These are phyloP conservation scores for Myodes glareolus DNA, from an alignment of 2,113 vertebrate species.

Conservation along the genomic window DNA sequence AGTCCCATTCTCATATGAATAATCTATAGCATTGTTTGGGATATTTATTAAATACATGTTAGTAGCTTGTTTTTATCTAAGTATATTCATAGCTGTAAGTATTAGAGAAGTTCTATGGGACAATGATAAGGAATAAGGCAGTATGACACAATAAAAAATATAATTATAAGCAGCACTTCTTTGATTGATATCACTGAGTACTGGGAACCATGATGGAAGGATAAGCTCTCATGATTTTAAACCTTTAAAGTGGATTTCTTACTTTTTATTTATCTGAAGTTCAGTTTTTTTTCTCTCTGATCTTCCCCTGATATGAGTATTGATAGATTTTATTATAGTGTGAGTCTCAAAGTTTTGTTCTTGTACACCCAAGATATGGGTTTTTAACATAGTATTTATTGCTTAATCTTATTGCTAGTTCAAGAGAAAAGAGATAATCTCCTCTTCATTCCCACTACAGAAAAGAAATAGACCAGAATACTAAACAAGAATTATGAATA, in stretches of 20 bases:
- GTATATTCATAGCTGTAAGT: background rate
- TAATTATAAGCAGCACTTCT: background rate
- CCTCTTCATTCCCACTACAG: background rate
- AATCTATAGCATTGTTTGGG: rapidly evolving
- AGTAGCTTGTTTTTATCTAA: background rate
- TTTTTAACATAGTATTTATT: background rate
- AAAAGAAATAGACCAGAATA: background rate
- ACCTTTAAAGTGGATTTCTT: background rate
- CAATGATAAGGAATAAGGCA: background rate
- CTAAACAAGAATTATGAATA: background rate
- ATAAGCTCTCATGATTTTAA: background rate
- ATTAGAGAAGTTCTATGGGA: background rate
- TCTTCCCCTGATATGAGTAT: background rate
- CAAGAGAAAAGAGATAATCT: background rate
- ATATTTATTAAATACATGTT: background rate
- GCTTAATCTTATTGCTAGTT: constrained; percentile 3
- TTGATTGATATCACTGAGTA: background rate
- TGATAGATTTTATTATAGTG: background rate
- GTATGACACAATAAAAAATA: background rate
- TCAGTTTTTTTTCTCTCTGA: constrained; percentile 20
- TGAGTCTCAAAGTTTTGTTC: background rate
- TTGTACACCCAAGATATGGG: background rate
- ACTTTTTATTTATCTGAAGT: constrained; percentile 4
- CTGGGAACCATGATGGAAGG: background rate
- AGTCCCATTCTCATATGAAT: too few relatives aligned